phyloP scores from a whole-genome alignment of 2,113 vertebrate genomes.

The Dicaeum eximium region DNA sequence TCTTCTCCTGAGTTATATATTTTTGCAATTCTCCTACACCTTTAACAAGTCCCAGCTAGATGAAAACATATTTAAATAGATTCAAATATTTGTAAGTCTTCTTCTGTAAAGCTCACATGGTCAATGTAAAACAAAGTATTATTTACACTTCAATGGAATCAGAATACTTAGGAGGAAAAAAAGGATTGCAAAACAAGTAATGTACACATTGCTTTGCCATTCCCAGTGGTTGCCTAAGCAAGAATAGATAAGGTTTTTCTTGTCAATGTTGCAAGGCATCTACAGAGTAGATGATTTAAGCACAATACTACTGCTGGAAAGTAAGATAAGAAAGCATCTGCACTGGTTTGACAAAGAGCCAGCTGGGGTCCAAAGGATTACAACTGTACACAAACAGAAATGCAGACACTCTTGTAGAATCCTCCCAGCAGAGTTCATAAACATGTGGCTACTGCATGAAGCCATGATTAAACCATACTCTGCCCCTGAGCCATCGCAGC shows the following conservation, averaged over 20 bases:
- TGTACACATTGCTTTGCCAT: background rate
- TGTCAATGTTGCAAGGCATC: background rate
- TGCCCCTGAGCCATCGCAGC: background rate
- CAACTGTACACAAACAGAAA: background rate
- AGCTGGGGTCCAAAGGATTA: background rate
- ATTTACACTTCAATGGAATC: background rate
- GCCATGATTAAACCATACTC: background rate
- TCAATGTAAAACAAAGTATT: background rate
- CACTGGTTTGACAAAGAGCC: background rate
- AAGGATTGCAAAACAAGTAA: background rate
- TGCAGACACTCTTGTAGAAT: background rate
- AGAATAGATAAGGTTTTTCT: background rate
- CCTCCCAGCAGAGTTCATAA: background rate
- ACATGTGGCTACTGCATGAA: background rate
- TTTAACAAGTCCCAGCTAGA: background rate
- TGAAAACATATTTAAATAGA: background rate
- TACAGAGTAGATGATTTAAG: conserved; percentile 4
- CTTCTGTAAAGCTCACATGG: background rate
- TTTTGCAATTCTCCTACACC: background rate
- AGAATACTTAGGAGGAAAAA: background rate
- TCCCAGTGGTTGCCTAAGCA: background rate
- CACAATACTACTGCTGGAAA: background rate
- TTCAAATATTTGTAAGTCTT: background rate
- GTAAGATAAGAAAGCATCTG: conserved; percentile 19
- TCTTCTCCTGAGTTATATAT: background rate